Conservation (phyloP, 2,797 vertebrate genomes). For the Typhlichthys eigenmanni region DNA sequence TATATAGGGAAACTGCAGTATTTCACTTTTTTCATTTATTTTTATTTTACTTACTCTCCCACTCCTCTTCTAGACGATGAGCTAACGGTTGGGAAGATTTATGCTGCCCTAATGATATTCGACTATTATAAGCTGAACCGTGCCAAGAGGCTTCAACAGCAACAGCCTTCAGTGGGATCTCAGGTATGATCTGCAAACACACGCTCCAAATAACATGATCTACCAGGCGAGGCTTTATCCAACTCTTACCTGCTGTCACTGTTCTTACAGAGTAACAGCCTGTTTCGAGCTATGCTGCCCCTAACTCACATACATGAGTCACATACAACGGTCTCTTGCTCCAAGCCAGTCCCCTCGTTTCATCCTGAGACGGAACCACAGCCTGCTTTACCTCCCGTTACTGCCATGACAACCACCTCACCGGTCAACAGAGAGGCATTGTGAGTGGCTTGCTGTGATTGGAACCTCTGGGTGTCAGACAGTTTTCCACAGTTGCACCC, state of each 20-base stretch:
- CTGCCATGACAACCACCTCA: slow-evolving; percentile 44
- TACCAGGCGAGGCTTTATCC: too few relatives aligned
- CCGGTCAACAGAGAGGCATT: slow-evolving; percentile 80
- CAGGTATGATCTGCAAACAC: slow-evolving; percentile 55
- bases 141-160: slow-evolving; percentile 87
- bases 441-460: slow-evolving; percentile 75
- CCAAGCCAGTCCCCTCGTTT: slow-evolving; percentile 51
- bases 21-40: not conserved
- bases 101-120: slow-evolving; percentile 96
- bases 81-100: slow-evolving; percentile 97
- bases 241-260: not conserved
- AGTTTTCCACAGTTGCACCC: too few relatives aligned
- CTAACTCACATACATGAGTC: slow-evolving; percentile 79
- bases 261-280: slow-evolving; percentile 76
- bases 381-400: slow-evolving; percentile 51
- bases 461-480: too few relatives aligned
- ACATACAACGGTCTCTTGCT: slow-evolving; percentile 59
- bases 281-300: slow-evolving; percentile 79
- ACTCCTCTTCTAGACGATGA: slow-evolving; percentile 83
- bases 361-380: slow-evolving; percentile 46
- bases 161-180: slow-evolving; percentile 69
- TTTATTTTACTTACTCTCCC: not conserved
- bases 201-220: not conserved
- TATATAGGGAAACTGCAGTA: not conserved
- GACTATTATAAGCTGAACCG: slow-evolving; percentile 98